Evolutionary conservation across 2,888 invertebrate genomes (phyloP).

Genomic region (Metellina segmentata): DNA sequence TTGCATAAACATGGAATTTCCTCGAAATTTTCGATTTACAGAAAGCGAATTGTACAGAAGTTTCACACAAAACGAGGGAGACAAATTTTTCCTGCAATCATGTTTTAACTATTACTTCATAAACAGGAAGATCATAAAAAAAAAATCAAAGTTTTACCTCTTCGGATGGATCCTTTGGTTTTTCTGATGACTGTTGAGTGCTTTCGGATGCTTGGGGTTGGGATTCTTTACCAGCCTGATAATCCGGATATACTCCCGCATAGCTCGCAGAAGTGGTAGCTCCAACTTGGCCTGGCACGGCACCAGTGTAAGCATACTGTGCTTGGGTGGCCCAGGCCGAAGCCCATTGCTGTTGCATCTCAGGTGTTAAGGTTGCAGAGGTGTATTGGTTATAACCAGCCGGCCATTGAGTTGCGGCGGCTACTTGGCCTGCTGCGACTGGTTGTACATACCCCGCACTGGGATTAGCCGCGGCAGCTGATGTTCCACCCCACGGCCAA

Average conservation of each 20-base stretch:
- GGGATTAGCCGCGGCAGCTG: slow-evolving; percentile 41
- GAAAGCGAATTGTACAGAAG: too few species aligned
- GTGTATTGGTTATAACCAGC: slow-evolving; percentile 64
- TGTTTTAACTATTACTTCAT: too few species aligned
- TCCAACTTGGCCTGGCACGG: slow-evolving; percentile 59
- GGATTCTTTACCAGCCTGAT: slow-evolving; percentile 34
- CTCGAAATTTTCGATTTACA: too few species aligned
- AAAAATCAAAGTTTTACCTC: slow-evolving; percentile 47
- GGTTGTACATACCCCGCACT: slow-evolving; percentile 49
- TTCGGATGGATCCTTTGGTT: slow-evolving; percentile 49
- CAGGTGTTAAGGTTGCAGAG: slow-evolving; percentile 47
- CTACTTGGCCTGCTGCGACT: slow-evolving; percentile 28
- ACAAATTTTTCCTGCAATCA: too few species aligned
- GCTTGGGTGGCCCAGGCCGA: slow-evolving; percentile 56
- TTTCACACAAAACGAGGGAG: too few species aligned
- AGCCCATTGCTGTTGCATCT: slow-evolving; percentile 71
- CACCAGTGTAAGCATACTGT: slow-evolving; percentile 58
- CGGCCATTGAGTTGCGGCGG: slow-evolving; percentile 64
- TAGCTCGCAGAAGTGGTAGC: slow-evolving; percentile 26
- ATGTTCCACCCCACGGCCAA: slow-evolving; percentile 68
- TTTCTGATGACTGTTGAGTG: slow-evolving; percentile 18
- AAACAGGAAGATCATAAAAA: not conserved
- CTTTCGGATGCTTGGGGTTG: slow-evolving; percentile 6
- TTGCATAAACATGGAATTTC: too few species aligned
- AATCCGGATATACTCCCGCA: slow-evolving; percentile 42